phyloP scores from a whole-genome alignment of 1,140 invertebrate species.

The Globodera ellingtonae region DNA sequence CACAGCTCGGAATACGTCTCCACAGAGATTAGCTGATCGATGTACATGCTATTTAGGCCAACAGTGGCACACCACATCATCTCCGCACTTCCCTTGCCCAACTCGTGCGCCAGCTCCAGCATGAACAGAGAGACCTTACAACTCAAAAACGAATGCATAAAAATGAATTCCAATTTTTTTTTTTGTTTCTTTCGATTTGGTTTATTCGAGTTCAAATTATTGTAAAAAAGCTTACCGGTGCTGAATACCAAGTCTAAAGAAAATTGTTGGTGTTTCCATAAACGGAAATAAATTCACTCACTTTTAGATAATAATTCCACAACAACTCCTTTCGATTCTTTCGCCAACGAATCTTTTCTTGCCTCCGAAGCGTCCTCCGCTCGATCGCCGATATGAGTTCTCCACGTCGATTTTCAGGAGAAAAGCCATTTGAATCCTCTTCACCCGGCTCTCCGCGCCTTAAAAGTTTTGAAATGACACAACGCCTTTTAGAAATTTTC shows the following conservation, averaged over 20 bases:
- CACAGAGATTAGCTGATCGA: constrained; percentile 37
- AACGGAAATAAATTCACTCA: constrained; percentile 1
- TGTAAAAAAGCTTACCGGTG: neutral
- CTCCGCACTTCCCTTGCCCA: constrained; percentile 38
- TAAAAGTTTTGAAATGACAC: no score
- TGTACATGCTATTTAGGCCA: constrained; percentile 41
- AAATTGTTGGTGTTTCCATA: neutral
- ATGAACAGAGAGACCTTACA: constrained; percentile 36
- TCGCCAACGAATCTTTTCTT: constrained; percentile 24
- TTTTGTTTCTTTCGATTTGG: no score
- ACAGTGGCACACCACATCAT: constrained; percentile 44
- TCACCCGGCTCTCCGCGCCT: neutral
- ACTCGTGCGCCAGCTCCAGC: constrained; percentile 38
- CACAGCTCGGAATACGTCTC: constrained; percentile 34
- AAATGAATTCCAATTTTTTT: no score
- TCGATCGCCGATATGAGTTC: constrained; percentile 31
- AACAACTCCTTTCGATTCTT: constrained; percentile 23
- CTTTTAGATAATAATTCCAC: constrained; percentile 39
- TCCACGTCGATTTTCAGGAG: constrained; percentile 16
- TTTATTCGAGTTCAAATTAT: neutral
- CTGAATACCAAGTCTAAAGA: constrained; percentile 13
- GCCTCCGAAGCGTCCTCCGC: constrained; percentile 17
- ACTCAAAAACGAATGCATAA: neutral
- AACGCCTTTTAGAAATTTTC: no score
- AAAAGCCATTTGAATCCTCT: neutral